Percentiles rank a stretch among this genome's conserved stretches.
phyloP scores from a whole-genome alignment of 2,888 invertebrate genomes.

The Catonia carolina region DNA sequence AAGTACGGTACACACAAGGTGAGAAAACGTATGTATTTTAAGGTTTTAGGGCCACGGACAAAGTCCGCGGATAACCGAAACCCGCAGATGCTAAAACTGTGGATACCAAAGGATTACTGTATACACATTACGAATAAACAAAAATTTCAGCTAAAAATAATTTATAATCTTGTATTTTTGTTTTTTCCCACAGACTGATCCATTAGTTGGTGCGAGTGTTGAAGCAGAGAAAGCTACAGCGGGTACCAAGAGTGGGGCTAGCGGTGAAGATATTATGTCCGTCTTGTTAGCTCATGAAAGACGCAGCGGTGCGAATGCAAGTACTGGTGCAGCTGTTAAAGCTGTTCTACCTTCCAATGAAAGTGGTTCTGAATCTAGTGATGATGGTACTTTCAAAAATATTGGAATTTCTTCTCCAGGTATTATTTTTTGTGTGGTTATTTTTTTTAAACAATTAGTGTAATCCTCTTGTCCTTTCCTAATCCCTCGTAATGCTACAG shows the following conservation, averaged over 20 bases:
- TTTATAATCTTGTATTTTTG: too few relatives aligned
- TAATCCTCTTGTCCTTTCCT: too few relatives aligned
- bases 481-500: too few relatives aligned
- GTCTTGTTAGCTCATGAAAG: conserved; percentile 85
- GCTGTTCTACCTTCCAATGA: conserved; percentile 44
- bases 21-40: too few relatives aligned
- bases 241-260: conserved; percentile 16
- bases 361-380: conserved; percentile 66
- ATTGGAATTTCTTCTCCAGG: conserved; percentile 27
- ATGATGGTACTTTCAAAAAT: conserved; percentile 45
- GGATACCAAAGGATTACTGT: too few relatives aligned
- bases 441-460: too few relatives aligned
- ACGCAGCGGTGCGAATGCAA: conserved; percentile 52
- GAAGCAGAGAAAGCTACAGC: conserved; percentile 49
- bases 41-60: too few relatives aligned
- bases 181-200: conserved; percentile 31
- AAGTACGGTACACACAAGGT: too few relatives aligned
- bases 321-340: conserved; percentile 48
- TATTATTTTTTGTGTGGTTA: conserved; percentile 13
- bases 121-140: too few relatives aligned
- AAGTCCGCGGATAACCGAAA: too few relatives aligned
- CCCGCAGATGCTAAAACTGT: too few relatives aligned
- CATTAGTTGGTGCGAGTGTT: conserved; percentile 39
- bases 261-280: conserved; percentile 83
- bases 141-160: too few relatives aligned